Percentiles rank a stretch among this genome's conserved stretches.
phyloP scores from a whole-genome alignment of 2,797 vertebrate species.

The Avahi laniger region DNA sequence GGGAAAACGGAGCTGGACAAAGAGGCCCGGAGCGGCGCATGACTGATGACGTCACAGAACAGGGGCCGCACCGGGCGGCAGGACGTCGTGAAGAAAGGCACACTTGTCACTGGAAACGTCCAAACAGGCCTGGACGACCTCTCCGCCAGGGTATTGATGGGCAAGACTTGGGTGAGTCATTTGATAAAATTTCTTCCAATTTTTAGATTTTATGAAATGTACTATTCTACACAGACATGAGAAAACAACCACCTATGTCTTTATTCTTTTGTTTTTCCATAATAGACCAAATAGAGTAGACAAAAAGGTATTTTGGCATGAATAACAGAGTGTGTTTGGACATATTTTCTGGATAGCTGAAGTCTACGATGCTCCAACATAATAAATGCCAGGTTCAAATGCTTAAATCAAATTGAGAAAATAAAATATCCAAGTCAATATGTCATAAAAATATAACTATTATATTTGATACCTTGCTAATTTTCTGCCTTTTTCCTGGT shows the following conservation, averaged over 20 bases:
- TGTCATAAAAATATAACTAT: neutral
- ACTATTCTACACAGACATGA: neutral
- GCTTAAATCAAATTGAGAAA: neutral
- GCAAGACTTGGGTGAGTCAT: neutral
- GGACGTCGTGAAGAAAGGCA: neutral
- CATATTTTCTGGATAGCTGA: neutral
- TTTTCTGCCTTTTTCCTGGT: neutral
- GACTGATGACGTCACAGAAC: neutral
- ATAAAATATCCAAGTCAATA: neutral
- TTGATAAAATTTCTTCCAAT: neutral
- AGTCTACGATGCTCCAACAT: neutral
- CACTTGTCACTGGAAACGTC: neutral
- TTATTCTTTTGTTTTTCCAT: neutral
- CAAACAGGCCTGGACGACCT: too few relatives aligned
- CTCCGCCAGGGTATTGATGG: neutral
- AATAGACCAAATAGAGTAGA: neutral
- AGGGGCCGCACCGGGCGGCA: accelerated
- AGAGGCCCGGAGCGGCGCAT: neutral
- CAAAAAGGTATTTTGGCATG: neutral
- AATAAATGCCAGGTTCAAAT: neutral
- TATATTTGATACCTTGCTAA: neutral
- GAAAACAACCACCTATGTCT: neutral
- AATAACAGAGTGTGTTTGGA: neutral
- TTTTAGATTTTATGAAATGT: neutral
- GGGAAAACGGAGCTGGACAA: neutral